Percentiles rank a stretch among this genome's conserved stretches.
Conservation (phyloP, 2,113 vertebrate genomes). For the Trematomus loennbergii region DNA sequence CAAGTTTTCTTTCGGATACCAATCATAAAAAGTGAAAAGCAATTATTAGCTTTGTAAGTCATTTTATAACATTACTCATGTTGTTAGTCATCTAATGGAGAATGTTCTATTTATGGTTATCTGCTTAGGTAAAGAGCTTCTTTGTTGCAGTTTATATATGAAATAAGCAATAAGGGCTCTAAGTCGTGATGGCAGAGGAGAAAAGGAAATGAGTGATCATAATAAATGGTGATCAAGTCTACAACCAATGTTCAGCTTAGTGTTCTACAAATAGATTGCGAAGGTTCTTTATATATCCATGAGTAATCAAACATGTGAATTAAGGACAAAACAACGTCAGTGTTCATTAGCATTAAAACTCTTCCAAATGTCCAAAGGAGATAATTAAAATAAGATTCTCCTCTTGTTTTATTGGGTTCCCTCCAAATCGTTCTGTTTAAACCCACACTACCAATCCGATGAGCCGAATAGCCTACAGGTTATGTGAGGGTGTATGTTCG, state of each 20-base stretch:
- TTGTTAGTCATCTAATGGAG: slow-evolving; percentile 21
- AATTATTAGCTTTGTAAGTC: not conserved
- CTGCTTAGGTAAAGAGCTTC: not conserved
- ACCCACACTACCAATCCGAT: slow-evolving; percentile 28
- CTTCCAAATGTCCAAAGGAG: slow-evolving; percentile 7
- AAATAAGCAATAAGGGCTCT: not conserved
- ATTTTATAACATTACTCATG: slow-evolving; percentile 19
- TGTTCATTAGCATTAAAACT: slow-evolving; percentile 36
- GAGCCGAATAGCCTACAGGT: slow-evolving; percentile 35
- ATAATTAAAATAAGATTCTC: slow-evolving; percentile 33
- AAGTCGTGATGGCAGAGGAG: not conserved
- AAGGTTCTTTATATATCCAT: not conserved
- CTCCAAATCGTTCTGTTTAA: slow-evolving; percentile 23
- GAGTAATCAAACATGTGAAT: not conserved
- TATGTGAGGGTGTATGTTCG: slow-evolving; percentile 26
- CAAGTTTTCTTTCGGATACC: not conserved
- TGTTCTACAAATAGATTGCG: not conserved
- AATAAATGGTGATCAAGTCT: not conserved
- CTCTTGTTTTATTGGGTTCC: slow-evolving; percentile 8
- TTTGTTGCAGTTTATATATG: slow-evolving; percentile 23
- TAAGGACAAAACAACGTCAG: slow-evolving; percentile 18
- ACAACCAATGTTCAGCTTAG: not conserved
- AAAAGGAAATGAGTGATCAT: slow-evolving; percentile 14
- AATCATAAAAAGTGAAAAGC: slow-evolving; percentile 17
- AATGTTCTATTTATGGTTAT: slow-evolving; percentile 7